phyloP scores from a whole-genome alignment of 2,113 vertebrate species.

The Argyrosomus japonicus region DNA sequence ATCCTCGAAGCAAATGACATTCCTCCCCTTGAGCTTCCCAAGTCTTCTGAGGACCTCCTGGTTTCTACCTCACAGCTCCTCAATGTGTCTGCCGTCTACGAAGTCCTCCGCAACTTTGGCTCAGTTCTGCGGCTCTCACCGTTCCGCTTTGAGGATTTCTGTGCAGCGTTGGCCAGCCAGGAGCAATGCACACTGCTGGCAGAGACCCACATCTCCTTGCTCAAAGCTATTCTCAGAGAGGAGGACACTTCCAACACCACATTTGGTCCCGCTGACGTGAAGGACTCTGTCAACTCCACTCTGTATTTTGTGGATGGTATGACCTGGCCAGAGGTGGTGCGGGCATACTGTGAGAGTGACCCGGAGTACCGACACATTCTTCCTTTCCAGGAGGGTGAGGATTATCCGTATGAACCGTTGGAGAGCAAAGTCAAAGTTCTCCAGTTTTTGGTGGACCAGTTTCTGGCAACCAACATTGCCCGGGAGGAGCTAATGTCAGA shows the following conservation, averaged over 20 bases:
- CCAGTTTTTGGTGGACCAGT: conserved; percentile 98
- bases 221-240: conserved; percentile 98
- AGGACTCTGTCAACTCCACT: conserved; percentile 98
- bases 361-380: conserved; percentile 94
- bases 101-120: conserved; percentile 98
- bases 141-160: conserved; percentile 99
- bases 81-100: conserved; percentile 94
- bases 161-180: conserved; percentile 93
- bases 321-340: conserved; percentile 98
- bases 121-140: conserved; percentile 95
- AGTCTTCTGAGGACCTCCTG: conserved; percentile 98
- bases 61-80: conserved; percentile 94
- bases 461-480: conserved; percentile 97
- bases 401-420: conserved; percentile 96
- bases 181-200: conserved; percentile 98
- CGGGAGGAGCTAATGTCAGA: conserved; percentile 98
- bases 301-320: conserved; percentile 98
- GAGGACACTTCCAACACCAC: conserved; percentile 99
- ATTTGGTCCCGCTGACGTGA: conserved; percentile 97
- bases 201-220: conserved; percentile 94
- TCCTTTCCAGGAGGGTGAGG: conserved; percentile 92
- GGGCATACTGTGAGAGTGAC: conserved; percentile 98
- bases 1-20: conserved; percentile 96
- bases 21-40: conserved; percentile 93
- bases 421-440: conserved; percentile 98